These are phyloP conservation scores for Homarus gammarus DNA, from an alignment of 2,888 invertebrate genomes.

Conservation along the genomic window DNA sequence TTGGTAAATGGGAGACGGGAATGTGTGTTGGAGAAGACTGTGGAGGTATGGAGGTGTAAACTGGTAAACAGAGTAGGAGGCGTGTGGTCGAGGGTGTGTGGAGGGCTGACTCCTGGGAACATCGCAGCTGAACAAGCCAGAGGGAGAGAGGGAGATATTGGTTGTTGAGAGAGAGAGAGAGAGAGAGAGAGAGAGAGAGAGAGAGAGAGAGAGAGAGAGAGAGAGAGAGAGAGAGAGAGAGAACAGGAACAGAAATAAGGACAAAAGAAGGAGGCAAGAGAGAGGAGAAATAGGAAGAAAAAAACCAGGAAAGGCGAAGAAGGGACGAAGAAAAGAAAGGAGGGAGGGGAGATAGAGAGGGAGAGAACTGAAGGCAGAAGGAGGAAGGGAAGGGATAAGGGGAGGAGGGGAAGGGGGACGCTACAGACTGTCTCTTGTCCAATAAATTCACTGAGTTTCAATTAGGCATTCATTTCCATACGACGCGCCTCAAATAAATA, in stretches of 20 bases:
- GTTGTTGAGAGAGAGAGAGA: not conserved
- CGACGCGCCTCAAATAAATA: no score
- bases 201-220: not conserved
- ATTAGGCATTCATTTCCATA: constrained; percentile 5
- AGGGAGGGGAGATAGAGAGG: not conserved
- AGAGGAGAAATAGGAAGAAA: not conserved
- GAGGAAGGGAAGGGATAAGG: not conserved
- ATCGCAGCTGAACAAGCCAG: not conserved
- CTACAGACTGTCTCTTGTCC: not conserved
- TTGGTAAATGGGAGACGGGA: not conserved
- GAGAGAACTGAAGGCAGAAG: no score
- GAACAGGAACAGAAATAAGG: not conserved
- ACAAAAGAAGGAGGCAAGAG: not conserved
- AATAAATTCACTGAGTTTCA: not conserved
- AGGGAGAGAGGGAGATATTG: not conserved
- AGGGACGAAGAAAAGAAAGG: not conserved
- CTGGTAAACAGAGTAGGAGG: not conserved
- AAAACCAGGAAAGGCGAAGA: no score
- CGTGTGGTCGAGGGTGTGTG: constrained; percentile 8
- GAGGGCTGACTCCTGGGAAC: not conserved
- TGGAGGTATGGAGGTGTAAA: not conserved
- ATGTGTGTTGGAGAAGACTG: not conserved
- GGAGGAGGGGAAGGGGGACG: not conserved
- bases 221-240: not conserved
- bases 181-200: not conserved